Evolutionary conservation across 2,113 vertebrate species (phyloP).

Genomic region (Prochilodus magdalenae): DNA sequence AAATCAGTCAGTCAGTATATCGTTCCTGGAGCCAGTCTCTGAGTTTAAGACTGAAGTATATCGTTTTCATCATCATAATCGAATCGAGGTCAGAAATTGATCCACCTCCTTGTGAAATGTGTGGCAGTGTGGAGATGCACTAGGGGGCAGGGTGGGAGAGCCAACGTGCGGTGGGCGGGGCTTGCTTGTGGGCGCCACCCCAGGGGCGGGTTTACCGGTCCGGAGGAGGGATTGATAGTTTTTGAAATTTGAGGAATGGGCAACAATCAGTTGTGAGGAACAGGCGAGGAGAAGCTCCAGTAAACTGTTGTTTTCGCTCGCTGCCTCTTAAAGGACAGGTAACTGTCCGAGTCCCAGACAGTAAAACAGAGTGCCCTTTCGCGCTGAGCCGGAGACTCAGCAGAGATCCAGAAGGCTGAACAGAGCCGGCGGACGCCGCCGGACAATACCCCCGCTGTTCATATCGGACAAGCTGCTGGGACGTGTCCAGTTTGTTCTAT

Average conservation of each 20-base stretch:
- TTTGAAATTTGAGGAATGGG: constrained; percentile 39
- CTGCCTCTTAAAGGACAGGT: not conserved
- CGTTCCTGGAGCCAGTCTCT: no score
- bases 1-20: no score
- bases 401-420: not conserved
- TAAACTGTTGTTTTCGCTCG: not conserved
- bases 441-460: no score
- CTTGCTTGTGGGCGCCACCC: not conserved
- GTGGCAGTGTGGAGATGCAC: not conserved
- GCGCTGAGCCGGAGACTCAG: not conserved
- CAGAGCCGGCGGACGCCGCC: no score
- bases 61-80: no score
- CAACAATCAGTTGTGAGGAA: not conserved
- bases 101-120: no score
- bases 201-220: not conserved
- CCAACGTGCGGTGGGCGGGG: not conserved
- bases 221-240: constrained; percentile 6
- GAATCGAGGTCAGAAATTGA: no score
- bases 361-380: no score
- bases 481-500: not conserved
- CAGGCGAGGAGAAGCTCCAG: not conserved
- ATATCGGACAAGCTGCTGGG: not conserved
- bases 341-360: not conserved
- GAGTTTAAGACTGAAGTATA: no score
- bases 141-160: constrained; percentile 11